phyloP scores from a whole-genome alignment of 1,140 invertebrate genomes.

The Hylyphantes graminicola region DNA sequence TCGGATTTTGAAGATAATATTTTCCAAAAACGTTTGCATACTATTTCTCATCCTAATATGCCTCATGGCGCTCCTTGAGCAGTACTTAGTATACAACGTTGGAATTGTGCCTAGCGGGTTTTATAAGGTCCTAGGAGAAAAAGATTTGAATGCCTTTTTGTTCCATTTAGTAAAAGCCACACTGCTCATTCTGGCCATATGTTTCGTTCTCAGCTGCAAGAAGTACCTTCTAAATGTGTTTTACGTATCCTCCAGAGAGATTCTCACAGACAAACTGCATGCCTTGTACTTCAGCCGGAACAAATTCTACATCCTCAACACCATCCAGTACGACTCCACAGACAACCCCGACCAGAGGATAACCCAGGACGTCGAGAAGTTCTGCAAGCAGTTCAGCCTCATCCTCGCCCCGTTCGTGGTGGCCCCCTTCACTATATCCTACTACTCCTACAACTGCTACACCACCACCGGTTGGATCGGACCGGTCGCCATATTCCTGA shows the following conservation, averaged over 20 bases:
- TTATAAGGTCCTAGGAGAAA: slow-evolving; percentile 71
- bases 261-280: slow-evolving; percentile 69
- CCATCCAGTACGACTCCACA: slow-evolving; percentile 61
- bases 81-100: slow-evolving; percentile 71
- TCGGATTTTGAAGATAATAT: slow-evolving; percentile 45
- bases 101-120: slow-evolving; percentile 72
- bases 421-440: slow-evolving; percentile 72
- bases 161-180: slow-evolving; percentile 66
- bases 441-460: slow-evolving; percentile 69
- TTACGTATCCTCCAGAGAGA: slow-evolving; percentile 70
- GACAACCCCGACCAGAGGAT: slow-evolving; percentile 75
- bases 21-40: slow-evolving; percentile 4
- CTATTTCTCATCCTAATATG: slow-evolving; percentile 51
- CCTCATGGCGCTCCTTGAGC: slow-evolving; percentile 66
- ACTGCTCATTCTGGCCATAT: slow-evolving; percentile 69
- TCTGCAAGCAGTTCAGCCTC: slow-evolving; percentile 70
- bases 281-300: slow-evolving; percentile 69
- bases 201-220: slow-evolving; percentile 69
- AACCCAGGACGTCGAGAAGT: slow-evolving; percentile 73
- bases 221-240: slow-evolving; percentile 68
- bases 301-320: slow-evolving; percentile 47
- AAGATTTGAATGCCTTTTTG: slow-evolving; percentile 69
- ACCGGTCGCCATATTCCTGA: slow-evolving; percentile 71
- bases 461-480: slow-evolving; percentile 73
- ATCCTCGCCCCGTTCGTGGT: slow-evolving; percentile 71